Base-by-base conservation (phyloP, 2,888 invertebrate species). In the Rhorus exstirpatorius region DNA sequence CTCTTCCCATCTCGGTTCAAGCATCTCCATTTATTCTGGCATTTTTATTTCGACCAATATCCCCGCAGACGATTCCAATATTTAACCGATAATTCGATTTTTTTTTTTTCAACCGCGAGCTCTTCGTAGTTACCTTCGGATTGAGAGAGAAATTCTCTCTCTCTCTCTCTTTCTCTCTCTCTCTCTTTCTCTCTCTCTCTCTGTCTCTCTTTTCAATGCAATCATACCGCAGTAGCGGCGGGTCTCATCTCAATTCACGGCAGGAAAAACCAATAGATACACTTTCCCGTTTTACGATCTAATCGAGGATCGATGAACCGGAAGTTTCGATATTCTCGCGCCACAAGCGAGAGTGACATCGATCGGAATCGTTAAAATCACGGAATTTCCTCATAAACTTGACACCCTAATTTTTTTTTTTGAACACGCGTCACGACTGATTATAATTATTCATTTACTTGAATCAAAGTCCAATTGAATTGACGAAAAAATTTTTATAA, bases 311-410 rank as follows among this genome's bases (percentile, higher is more conserved):
- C 58, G 44, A 38, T 58, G 41, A 68, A n/a, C n/a, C n/a, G 63
- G 24, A 63, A 78, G 78, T 70, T 72, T 51, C 77, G 12, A 71
- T 38, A 61, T n/a, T n/a, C 35, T 44, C 58, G 44, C 63, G n/a
- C 26, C 8, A 17, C 19, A 35, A n/a, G 38, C 46, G 58, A 8
- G 12, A 14, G 26, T n/a, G 14, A 41, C 41, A 35, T 60, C n/a
- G 12, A n/a, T 24, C 24, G 38, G 51, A 49, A 74, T 83, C 67
- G 79, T 71, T 58, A 83, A 79, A 83, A 83, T 79, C 79, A 79
- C 76, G 65, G 38, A 70, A 38, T 35, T 60, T 53, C 41, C 14
- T 61, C 61, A 12, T 31, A 61, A 68, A 75, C 14, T 55, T 46
- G 35, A 35, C 38, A 21, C 21, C 14, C n/a, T n/a, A n/a, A n/a